Evolutionary conservation across 2,888 invertebrate genomes (phyloP).

Genomic region (Syrista parreyssii): DNA sequence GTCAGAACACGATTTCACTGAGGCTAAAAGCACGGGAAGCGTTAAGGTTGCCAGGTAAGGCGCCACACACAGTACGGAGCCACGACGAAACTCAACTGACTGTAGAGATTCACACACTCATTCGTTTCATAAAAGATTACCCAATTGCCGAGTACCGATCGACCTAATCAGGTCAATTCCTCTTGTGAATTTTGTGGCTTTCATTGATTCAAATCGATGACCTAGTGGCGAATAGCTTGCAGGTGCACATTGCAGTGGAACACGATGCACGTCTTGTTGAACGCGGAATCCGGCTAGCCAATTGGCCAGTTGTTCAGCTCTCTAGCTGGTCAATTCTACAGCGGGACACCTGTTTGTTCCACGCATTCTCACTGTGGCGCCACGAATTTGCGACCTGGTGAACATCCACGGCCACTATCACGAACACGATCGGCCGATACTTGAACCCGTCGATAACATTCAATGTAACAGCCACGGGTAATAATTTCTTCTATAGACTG

Average conservation of each 20-base stretch:
- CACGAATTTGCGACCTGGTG: not conserved
- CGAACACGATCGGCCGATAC: not conserved
- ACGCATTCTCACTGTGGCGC: not conserved
- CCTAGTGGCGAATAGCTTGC: conserved; percentile 17
- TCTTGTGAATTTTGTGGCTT: conserved; percentile 26
- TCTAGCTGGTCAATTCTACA: not conserved
- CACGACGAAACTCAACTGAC: not conserved
- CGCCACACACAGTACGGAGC: not conserved
- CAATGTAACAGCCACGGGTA: not conserved
- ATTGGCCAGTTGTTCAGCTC: not conserved
- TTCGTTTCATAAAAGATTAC: not conserved
- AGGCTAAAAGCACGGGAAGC: not conserved
- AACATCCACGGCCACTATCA: not conserved
- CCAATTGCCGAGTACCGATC: not conserved
- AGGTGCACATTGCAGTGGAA: conserved; percentile 24
- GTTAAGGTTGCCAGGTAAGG: not conserved
- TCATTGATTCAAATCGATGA: conserved; percentile 26
- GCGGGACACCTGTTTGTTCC: not conserved
- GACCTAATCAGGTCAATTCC: conserved; percentile 38
- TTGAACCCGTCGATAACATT: not conserved
- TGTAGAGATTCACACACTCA: not conserved
- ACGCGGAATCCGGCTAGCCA: not conserved
- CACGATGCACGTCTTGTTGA: not conserved
- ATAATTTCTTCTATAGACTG: not conserved
- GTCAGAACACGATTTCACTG: not conserved